Evolutionary conservation across 1,140 invertebrate species (phyloP).

Genomic region (Holotrichia oblita): DNA sequence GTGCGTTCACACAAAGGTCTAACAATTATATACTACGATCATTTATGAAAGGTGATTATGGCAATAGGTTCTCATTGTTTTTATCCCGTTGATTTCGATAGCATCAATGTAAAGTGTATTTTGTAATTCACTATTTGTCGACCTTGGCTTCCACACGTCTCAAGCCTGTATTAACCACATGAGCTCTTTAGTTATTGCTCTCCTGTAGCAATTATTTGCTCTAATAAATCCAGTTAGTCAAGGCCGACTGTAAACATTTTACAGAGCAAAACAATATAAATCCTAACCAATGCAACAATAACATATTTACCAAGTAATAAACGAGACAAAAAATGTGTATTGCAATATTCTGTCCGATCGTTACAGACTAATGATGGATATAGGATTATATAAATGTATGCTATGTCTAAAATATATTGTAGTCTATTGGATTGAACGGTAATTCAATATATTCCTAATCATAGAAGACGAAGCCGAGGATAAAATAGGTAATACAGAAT

Average conservation of each 20-base stretch:
- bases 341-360: too few relatives aligned
- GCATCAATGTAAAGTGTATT: slow-evolving; percentile 19
- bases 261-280: slow-evolving; percentile 31
- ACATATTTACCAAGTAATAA: neutral
- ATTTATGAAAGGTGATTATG: neutral
- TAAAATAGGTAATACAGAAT: too few relatives aligned
- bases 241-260: slow-evolving; percentile 37
- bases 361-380: too few relatives aligned
- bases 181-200: slow-evolving; percentile 39
- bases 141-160: slow-evolving; percentile 37
- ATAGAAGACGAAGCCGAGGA: too few relatives aligned
- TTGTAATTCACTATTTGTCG: slow-evolving; percentile 24
- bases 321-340: neutral
- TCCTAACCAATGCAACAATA: slow-evolving; percentile 24
- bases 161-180: slow-evolving; percentile 29
- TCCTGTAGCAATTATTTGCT: slow-evolving; percentile 36
- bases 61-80: slow-evolving; percentile 4
- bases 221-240: slow-evolving; percentile 39
- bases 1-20: neutral
- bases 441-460: too few relatives aligned
- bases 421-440: too few relatives aligned
- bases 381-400: too few relatives aligned
- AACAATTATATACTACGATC: neutral
- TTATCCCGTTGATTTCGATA: neutral
- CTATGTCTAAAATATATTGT: neutral